Percentiles rank a stretch among this genome's conserved stretches.
phyloP scores from a whole-genome alignment of 2,888 invertebrate genomes.

The Noctua comes region DNA sequence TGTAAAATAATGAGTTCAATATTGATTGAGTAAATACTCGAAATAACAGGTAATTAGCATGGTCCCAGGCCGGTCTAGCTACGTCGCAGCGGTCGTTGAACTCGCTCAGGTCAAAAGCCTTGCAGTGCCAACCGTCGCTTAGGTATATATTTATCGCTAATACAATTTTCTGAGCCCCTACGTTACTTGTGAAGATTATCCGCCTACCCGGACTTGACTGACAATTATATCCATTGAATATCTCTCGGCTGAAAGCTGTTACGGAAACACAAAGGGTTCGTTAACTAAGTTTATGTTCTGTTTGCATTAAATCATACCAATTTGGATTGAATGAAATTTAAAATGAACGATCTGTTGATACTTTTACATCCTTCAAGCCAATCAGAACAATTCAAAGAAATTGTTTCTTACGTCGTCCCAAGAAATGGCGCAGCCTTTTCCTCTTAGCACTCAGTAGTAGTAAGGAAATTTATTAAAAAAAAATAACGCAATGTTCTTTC shows the following conservation, averaged over 20 bases:
- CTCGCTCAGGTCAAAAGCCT: slow-evolving; percentile 84
- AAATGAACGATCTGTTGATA: slow-evolving; percentile 12
- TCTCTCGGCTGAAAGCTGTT: slow-evolving; percentile 36
- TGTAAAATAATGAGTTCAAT: neutral
- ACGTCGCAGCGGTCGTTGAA: slow-evolving; percentile 77
- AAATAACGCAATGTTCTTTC: neutral
- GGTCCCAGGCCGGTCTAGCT: slow-evolving; percentile 72
- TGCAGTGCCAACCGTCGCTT: slow-evolving; percentile 71
- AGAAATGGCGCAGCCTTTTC: neutral
- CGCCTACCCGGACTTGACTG: slow-evolving; percentile 25
- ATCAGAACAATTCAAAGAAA: neutral
- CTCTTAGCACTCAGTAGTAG: no score
- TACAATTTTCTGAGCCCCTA: slow-evolving; percentile 66
- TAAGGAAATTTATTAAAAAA: neutral
- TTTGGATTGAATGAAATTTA: neutral
- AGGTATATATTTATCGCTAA: slow-evolving; percentile 68
- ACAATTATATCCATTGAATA: slow-evolving; percentile 44
- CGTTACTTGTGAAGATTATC: slow-evolving; percentile 57
- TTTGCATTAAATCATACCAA: slow-evolving; percentile 28
- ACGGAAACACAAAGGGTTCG: slow-evolving; percentile 37
- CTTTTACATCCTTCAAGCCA: neutral
- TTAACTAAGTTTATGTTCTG: slow-evolving; percentile 40
- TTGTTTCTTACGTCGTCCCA: neutral
- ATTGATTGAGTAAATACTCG: slow-evolving; percentile 45
- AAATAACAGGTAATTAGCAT: slow-evolving; percentile 73